Conservation (phyloP, 2,888 invertebrate genomes). For the Polietes domitor region DNA sequence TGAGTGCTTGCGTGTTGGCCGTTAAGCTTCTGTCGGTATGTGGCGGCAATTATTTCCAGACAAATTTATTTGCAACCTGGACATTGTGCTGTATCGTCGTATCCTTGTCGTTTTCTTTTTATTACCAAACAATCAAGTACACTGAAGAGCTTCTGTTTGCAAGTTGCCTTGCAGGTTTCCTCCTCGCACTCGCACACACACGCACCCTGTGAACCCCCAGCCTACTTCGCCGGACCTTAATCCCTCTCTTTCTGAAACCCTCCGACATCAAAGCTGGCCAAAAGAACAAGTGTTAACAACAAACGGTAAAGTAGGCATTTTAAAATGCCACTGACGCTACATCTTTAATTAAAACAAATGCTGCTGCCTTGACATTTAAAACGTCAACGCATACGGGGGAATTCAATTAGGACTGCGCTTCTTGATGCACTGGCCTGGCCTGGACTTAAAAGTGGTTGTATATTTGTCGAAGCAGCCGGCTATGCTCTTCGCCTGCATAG, state of each 20-base stretch:
- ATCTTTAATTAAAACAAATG: constrained; percentile 69
- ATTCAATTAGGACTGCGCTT: constrained; percentile 32
- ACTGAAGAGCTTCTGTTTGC: constrained; percentile 63
- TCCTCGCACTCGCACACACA: not conserved
- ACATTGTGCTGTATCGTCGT: constrained; percentile 31
- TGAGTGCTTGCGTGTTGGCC: constrained; percentile 62
- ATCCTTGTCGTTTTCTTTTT: constrained; percentile 56
- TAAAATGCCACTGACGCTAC: constrained; percentile 52
- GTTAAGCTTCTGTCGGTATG: constrained; percentile 65
- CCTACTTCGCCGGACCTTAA: not conserved
- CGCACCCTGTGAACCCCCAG: not conserved
- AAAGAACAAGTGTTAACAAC: constrained; percentile 69
- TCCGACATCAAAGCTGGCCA: constrained; percentile 34
- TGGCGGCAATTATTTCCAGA: constrained; percentile 78
- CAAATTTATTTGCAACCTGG: constrained; percentile 76
- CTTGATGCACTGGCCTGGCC: not conserved
- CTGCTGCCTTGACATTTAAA: constrained; percentile 71
- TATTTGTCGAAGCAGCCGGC: not conserved
- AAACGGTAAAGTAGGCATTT: constrained; percentile 67
- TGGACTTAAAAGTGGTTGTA: no score
- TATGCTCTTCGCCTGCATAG: not conserved
- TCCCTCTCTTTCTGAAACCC: constrained; percentile 30
- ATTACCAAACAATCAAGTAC: constrained; percentile 72
- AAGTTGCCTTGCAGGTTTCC: constrained; percentile 57
- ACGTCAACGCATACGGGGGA: constrained; percentile 75